phyloP scores from a whole-genome alignment of 2,113 vertebrate genomes.

The Pagrus major region DNA sequence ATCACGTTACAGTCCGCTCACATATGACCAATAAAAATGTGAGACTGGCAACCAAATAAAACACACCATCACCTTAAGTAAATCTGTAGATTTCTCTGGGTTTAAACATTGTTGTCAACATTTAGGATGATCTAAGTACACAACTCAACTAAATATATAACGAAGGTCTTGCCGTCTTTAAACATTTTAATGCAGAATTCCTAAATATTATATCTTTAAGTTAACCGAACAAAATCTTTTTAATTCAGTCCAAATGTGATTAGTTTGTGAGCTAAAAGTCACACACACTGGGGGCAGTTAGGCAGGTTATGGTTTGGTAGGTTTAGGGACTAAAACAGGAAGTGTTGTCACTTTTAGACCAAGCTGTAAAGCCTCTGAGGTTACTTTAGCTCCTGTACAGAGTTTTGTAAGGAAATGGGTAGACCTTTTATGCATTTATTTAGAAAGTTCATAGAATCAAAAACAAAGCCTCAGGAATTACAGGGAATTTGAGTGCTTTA shows the following conservation, averaged over 20 bases:
- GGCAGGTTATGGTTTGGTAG: constrained; percentile 38
- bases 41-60: too few species aligned
- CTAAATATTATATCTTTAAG: too few species aligned
- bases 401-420: background rate
- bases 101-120: too few species aligned
- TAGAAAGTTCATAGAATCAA: background rate
- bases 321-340: constrained; percentile 47
- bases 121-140: too few species aligned
- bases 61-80: too few species aligned
- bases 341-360: constrained; percentile 50
- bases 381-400: too few species aligned
- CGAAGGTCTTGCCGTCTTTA: too few species aligned
- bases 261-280: constrained; percentile 57
- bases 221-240: constrained; percentile 1
- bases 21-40: too few species aligned
- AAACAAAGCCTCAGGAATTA: background rate
- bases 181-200: too few species aligned
- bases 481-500: background rate
- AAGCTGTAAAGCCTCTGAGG: constrained; percentile 45
- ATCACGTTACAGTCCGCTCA: too few species aligned
- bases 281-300: constrained; percentile 55
- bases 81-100: too few species aligned
- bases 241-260: constrained; percentile 12
- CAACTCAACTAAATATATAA: too few species aligned
- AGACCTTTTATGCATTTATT: background rate